phyloP scores from a whole-genome alignment of 1,140 invertebrate species.

The Halesus radiatus region DNA sequence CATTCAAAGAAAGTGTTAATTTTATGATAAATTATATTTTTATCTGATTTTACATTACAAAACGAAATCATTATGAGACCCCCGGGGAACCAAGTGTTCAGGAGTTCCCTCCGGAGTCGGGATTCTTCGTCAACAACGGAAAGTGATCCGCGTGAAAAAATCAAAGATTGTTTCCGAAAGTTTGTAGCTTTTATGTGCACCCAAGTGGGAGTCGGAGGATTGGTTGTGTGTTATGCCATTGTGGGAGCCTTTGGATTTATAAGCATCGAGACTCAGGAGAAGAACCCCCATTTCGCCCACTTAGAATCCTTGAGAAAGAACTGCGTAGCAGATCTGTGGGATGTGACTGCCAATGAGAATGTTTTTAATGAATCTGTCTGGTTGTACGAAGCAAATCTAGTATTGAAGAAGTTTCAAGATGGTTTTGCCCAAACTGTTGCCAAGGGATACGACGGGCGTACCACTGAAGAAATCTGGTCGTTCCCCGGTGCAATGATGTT shows the following conservation, averaged over 20 bases:
- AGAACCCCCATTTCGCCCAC: slow-evolving; percentile 70
- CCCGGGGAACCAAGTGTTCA: slow-evolving; percentile 29
- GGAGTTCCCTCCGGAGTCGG: slow-evolving; percentile 74
- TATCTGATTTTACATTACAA: slow-evolving; percentile 7
- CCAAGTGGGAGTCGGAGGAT: slow-evolving; percentile 93
- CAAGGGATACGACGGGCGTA: slow-evolving; percentile 83
- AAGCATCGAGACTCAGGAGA: slow-evolving; percentile 83
- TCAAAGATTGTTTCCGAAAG: slow-evolving; percentile 87
- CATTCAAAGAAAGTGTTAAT: slow-evolving; percentile 22
- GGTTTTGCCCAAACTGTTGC: slow-evolving; percentile 80
- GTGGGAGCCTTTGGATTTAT: slow-evolving; percentile 94
- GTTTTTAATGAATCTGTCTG: slow-evolving; percentile 83
- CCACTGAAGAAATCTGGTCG: slow-evolving; percentile 82
- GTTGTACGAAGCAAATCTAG: slow-evolving; percentile 74
- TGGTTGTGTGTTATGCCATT: slow-evolving; percentile 95
- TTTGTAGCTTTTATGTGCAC: slow-evolving; percentile 93
- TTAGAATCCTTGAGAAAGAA: slow-evolving; percentile 69
- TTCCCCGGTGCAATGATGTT: slow-evolving; percentile 91
- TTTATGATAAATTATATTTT: slow-evolving; percentile 7
- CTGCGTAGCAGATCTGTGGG: slow-evolving; percentile 80
- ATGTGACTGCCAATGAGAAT: slow-evolving; percentile 79
- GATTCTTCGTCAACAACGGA: slow-evolving; percentile 79
- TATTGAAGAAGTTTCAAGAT: slow-evolving; percentile 80
- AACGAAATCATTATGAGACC: slow-evolving; percentile 32
- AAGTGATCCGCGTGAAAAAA: slow-evolving; percentile 77